Percentiles rank a stretch among this genome's conserved stretches.
These are phyloP conservation scores for Lophotriccus pileatus DNA, from an alignment of 2,797 vertebrate genomes.

Conservation along the genomic window DNA sequence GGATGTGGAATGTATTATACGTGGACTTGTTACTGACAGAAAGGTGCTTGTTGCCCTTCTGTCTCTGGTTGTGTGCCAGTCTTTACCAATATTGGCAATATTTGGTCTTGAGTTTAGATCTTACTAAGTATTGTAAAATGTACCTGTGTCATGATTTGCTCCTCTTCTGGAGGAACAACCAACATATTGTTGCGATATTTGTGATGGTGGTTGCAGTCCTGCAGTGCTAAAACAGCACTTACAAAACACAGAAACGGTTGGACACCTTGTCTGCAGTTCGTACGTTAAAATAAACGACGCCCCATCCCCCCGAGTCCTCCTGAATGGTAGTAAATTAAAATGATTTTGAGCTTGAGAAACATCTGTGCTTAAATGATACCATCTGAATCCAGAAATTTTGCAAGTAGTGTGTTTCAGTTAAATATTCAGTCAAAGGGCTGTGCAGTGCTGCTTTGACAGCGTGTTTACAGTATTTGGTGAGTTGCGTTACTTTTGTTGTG, in stretches of 20 bases:
- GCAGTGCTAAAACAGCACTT: background rate
- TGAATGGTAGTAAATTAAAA: background rate
- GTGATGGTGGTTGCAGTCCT: background rate
- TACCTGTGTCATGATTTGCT: background rate
- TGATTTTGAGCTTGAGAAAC: background rate
- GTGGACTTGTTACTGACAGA: background rate
- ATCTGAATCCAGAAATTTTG: background rate
- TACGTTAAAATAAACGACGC: background rate
- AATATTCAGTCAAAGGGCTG: background rate
- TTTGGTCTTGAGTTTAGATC: background rate
- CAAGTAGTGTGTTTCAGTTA: background rate
- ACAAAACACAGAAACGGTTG: background rate
- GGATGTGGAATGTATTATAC: fast-evolving
- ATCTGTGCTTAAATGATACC: background rate
- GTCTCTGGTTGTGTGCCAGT: background rate
- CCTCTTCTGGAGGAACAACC: background rate
- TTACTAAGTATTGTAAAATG: background rate
- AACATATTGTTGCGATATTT: background rate
- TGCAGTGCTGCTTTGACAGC: background rate
- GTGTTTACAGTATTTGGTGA: conserved; percentile 11
- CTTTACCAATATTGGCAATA: background rate
- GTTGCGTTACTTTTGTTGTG: background rate
- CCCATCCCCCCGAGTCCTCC: background rate
- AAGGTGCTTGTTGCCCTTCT: background rate
- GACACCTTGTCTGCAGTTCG: background rate